Conservation (phyloP, 30 jellyfish, hydroid and myxozoan species). For the Aurelia sp. region DNA sequence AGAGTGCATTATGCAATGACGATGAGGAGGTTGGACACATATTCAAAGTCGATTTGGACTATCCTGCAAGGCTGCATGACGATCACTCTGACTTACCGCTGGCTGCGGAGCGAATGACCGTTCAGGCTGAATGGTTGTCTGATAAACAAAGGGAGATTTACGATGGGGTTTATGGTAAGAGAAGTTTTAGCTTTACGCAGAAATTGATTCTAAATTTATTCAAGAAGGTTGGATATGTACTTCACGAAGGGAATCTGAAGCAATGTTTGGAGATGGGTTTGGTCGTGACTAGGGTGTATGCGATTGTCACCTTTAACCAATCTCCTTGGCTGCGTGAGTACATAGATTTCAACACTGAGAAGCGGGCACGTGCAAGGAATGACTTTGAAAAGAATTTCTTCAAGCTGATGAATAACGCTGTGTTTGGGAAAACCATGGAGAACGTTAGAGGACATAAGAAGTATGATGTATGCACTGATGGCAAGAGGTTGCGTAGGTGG, state of each 20-base stretch:
- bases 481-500: not conserved
- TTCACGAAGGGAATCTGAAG: conserved; percentile 7
- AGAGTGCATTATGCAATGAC: not conserved
- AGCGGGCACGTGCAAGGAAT: conserved; percentile 13
- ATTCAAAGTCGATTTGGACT: conserved; percentile 17
- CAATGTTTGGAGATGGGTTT: conserved; percentile 11
- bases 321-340: not conserved
- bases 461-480: not conserved
- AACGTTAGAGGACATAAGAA: not conserved
- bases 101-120: not conserved
- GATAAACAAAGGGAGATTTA: not conserved
- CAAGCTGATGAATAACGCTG: conserved; percentile 12
- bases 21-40: conserved; percentile 11
- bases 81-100: conserved; percentile 1
- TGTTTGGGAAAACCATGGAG: not conserved
- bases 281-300: conserved; percentile 5
- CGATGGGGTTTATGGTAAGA: not conserved
- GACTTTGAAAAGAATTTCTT: conserved; percentile 23
- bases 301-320: conserved; percentile 21
- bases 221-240: not conserved
- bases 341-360: not conserved
- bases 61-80: not conserved
- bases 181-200: not conserved
- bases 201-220: not conserved
- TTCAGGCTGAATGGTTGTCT: not conserved